Conservation (phyloP, 2,888 invertebrate species). For the Hemithea aestivaria region DNA sequence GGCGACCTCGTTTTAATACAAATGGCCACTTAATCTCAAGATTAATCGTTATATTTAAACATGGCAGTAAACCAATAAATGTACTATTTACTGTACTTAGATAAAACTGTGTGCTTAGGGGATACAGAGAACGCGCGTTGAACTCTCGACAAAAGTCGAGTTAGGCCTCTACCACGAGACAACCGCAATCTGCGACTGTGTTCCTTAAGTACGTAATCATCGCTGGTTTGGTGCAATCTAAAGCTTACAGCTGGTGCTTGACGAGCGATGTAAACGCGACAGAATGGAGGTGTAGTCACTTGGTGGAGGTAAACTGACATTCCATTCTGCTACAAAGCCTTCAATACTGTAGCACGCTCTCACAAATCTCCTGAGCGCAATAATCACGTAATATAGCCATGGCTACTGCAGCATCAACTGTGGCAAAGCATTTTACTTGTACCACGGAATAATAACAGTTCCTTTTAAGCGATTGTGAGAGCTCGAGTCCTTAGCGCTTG, state of each 20-base stretch:
- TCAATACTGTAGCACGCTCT: conserved; percentile 33
- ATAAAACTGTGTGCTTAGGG: conserved; percentile 35
- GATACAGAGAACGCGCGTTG: conserved; percentile 54
- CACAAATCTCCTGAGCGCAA: conserved; percentile 27
- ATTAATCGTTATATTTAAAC: conserved; percentile 24
- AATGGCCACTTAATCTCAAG: conserved; percentile 13
- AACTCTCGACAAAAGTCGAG: conserved; percentile 65
- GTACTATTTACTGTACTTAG: conserved; percentile 39
- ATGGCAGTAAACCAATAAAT: conserved; percentile 34
- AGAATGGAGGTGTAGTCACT: conserved; percentile 17
- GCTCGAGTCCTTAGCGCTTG: too few relatives aligned
- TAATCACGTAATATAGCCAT: conserved; percentile 3
- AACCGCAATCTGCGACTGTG: conserved; percentile 11
- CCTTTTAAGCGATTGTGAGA: too few relatives aligned
- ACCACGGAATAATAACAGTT: too few relatives aligned
- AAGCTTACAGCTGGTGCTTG: conserved; percentile 5
- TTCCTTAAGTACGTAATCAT: conserved; percentile 17
- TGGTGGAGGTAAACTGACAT: conserved; percentile 37
- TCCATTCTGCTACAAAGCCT: conserved; percentile 29
- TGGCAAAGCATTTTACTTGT: conserved; percentile 4
- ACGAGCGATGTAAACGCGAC: conserved; percentile 5
- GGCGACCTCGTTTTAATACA: background rate
- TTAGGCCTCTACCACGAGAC: conserved; percentile 20
- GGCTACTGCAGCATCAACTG: background rate
- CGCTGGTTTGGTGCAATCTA: conserved; percentile 5